These are phyloP conservation scores for Tromatobia lineatoria DNA, from an alignment of 2,888 invertebrate species.

Conservation along the genomic window DNA sequence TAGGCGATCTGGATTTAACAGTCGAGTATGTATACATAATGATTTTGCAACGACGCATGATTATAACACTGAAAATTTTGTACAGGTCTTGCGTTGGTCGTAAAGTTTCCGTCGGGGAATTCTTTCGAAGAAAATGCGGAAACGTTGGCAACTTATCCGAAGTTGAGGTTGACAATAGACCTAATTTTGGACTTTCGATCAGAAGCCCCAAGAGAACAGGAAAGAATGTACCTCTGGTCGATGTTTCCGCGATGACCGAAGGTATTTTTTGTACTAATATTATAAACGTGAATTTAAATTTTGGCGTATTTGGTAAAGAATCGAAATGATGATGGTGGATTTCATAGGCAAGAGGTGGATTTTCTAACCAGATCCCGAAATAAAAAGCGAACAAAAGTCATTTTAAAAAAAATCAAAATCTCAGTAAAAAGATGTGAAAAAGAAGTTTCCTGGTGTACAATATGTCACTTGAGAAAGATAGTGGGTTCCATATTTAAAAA, in stretches of 20 bases:
- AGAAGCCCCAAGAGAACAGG: conserved; percentile 77
- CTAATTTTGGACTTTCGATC: conserved; percentile 77
- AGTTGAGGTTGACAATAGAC: conserved; percentile 70
- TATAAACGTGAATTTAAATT: background rate
- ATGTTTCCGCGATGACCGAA: conserved; percentile 76
- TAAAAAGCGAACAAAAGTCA: too few species aligned
- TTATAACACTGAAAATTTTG: background rate
- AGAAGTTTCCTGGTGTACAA: too few species aligned
- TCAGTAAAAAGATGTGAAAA: too few species aligned
- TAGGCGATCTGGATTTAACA: conserved; percentile 81
- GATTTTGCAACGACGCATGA: background rate
- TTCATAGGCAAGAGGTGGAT: too few species aligned
- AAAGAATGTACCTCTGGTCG: conserved; percentile 75
- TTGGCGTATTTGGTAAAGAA: too few species aligned
- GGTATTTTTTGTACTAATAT: conserved; percentile 69
- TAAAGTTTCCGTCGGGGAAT: conserved; percentile 85
- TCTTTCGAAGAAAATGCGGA: conserved; percentile 85
- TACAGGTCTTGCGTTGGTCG: conserved; percentile 77
- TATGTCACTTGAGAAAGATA: too few species aligned
- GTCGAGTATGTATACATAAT: conserved; percentile 73
- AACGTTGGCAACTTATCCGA: conserved; percentile 80
- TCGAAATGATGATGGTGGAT: too few species aligned
- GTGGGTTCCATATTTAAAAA: too few species aligned
- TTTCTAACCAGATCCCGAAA: too few species aligned
- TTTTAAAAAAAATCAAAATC: too few species aligned